phyloP scores from a whole-genome alignment of 2,113 vertebrate species.

The Oostethus manadensis region DNA sequence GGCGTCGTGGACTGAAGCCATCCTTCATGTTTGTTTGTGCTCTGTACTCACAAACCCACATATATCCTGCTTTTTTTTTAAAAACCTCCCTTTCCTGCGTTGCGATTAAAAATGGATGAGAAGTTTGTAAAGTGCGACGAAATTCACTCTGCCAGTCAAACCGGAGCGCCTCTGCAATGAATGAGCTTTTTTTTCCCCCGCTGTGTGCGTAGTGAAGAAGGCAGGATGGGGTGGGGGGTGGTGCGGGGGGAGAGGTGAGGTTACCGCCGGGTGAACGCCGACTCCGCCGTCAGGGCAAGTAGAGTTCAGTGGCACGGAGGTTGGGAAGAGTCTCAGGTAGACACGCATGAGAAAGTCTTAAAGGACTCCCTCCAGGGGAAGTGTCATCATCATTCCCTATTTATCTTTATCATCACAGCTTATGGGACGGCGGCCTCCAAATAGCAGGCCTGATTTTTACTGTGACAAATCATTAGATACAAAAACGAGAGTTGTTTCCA shows the following conservation, averaged over 20 bases:
- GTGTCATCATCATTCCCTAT: neutral
- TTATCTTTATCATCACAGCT: neutral
- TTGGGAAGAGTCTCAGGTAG: neutral
- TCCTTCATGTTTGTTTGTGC: constrained; percentile 2
- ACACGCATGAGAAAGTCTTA: neutral
- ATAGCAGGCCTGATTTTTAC: neutral
- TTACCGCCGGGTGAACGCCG: constrained; percentile 4
- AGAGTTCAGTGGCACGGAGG: constrained; percentile 1
- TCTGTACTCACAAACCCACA: neutral
- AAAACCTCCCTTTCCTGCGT: neutral
- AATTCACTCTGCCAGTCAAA: constrained; percentile 3
- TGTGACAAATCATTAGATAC: no score
- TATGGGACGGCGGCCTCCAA: neutral
- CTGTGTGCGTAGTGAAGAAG: neutral
- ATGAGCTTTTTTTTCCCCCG: neutral
- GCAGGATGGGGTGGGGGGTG: neutral
- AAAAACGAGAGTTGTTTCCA: no score
- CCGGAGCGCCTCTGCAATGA: neutral
- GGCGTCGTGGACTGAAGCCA: no score
- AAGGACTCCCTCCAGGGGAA: neutral
- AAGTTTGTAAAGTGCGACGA: neutral
- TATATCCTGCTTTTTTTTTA: neutral
- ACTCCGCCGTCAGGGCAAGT: neutral
- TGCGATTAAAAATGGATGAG: constrained; percentile 3
- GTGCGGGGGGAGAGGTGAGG: neutral